phyloP scores from a whole-genome alignment of 2,113 vertebrate genomes.

The Barbus barbus region DNA sequence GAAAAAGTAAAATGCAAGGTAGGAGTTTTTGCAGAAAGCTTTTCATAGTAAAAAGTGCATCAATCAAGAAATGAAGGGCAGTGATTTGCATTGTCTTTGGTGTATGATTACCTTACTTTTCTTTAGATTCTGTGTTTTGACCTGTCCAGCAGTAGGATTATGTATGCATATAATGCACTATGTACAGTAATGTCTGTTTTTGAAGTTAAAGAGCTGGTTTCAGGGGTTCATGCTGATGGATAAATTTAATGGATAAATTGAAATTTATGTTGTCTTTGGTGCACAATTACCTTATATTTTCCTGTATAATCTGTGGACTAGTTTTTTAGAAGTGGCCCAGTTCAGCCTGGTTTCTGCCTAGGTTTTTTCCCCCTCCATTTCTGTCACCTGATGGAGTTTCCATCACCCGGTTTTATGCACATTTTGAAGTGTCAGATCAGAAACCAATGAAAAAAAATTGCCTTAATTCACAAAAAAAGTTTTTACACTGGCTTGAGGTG shows the following conservation, averaged over 20 bases:
- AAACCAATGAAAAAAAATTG: too few relatives aligned
- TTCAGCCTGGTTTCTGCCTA: too few relatives aligned
- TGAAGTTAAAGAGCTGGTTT: not conserved
- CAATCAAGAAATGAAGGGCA: not conserved
- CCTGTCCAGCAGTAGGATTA: not conserved
- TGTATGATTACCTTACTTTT: not conserved
- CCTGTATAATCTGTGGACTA: not conserved
- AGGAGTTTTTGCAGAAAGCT: not conserved
- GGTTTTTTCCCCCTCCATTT: too few relatives aligned
- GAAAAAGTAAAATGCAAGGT: slow-evolving; percentile 1
- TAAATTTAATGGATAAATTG: not conserved
- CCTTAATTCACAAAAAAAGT: too few relatives aligned
- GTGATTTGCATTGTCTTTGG: not conserved
- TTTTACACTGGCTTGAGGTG: too few relatives aligned
- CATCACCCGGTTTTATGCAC: too few relatives aligned
- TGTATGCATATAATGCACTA: not conserved
- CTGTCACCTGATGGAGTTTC: not conserved
- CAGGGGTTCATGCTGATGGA: not conserved
- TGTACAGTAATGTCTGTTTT: not conserved
- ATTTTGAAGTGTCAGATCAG: too few relatives aligned
- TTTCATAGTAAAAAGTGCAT: not conserved
- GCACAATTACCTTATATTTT: not conserved
- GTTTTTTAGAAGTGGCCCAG: too few relatives aligned
- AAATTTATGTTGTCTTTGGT: not conserved
- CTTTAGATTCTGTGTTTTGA: not conserved